Conservation (phyloP, 2,797 vertebrate species). For the Gastrophryne carolinensis region DNA sequence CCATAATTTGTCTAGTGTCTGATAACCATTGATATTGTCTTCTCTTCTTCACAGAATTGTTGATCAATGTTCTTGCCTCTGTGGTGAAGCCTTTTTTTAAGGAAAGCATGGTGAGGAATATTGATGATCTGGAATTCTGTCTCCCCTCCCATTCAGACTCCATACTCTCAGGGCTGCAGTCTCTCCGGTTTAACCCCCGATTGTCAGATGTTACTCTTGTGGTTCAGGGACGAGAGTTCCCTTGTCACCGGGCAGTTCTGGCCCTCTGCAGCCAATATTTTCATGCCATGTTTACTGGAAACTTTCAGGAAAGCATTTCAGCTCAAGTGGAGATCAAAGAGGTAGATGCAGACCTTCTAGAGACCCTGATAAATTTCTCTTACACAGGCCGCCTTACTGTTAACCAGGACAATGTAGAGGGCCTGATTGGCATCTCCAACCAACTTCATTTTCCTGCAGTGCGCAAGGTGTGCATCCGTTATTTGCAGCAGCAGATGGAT, state of each 20-base stretch:
- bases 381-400: constrained; percentile 93
- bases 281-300: constrained; percentile 88
- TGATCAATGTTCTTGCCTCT: constrained; percentile 13
- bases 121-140: constrained; percentile 93
- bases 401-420: constrained; percentile 91
- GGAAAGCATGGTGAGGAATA: constrained; percentile 83
- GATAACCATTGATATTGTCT: background rate
- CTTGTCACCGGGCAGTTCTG: constrained; percentile 87
- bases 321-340: constrained; percentile 87
- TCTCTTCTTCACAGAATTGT: background rate
- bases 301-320: constrained; percentile 89
- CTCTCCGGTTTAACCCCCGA: constrained; percentile 82
- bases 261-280: constrained; percentile 95
- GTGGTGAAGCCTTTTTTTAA: background rate
- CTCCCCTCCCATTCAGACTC: constrained; percentile 87
- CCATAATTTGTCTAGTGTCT: too few relatives aligned
- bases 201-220: constrained; percentile 85
- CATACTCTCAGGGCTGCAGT: constrained; percentile 83
- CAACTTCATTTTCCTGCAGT: constrained; percentile 89
- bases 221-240: constrained; percentile 80
- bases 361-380: constrained; percentile 83
- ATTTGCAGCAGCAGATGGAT: constrained; percentile 94
- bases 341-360: constrained; percentile 76
- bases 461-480: constrained; percentile 86
- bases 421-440: constrained; percentile 81